Conservation (phyloP, 2,113 vertebrate species). For the Empidonax traillii region DNA sequence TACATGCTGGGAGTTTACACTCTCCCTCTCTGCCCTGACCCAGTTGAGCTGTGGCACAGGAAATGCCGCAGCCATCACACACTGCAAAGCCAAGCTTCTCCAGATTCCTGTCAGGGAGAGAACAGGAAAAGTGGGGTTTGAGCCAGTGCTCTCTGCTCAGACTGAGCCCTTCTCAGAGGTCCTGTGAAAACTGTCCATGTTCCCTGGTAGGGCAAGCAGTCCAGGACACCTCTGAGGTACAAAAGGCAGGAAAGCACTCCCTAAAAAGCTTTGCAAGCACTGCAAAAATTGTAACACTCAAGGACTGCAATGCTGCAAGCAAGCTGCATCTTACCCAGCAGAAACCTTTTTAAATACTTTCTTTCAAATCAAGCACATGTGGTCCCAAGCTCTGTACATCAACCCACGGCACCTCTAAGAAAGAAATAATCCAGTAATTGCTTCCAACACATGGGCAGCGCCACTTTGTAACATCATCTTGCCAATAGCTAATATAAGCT, state of each 20-base stretch:
- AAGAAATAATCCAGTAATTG: background rate
- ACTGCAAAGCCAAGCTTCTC: background rate
- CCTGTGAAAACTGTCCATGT: fast-evolving
- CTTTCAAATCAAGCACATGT: background rate
- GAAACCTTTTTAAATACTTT: background rate
- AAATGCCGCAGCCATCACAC: background rate
- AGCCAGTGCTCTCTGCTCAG: background rate
- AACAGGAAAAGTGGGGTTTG: background rate
- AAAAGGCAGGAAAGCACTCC: background rate
- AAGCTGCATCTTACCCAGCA: background rate
- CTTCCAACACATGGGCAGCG: background rate
- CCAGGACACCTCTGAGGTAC: background rate
- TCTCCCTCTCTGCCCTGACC: background rate
- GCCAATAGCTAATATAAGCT: background rate
- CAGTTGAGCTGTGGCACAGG: background rate
- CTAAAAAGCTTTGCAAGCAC: background rate
- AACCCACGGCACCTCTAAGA: background rate
- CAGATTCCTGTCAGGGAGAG: background rate
- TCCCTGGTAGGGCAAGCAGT: background rate
- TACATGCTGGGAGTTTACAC: background rate
- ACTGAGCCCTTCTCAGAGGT: background rate
- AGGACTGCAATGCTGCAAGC: background rate
- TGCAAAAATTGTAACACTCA: background rate
- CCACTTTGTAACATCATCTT: background rate
- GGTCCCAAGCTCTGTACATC: background rate